Conservation (phyloP, 2,888 invertebrate genomes). For the Nephrotoma flavescens region DNA sequence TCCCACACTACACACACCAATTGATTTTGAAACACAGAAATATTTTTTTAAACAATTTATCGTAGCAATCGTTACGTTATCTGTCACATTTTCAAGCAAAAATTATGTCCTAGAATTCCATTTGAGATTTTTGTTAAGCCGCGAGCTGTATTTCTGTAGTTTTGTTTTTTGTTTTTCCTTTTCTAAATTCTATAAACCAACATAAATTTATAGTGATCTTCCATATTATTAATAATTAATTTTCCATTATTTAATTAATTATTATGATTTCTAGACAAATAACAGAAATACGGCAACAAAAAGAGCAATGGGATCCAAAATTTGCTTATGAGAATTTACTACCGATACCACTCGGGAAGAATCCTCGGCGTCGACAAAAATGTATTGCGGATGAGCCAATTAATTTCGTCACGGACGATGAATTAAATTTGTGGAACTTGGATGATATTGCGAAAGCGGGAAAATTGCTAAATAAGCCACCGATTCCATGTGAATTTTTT, state of each 20-base stretch:
- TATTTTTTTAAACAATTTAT: not conserved
- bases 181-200: not conserved
- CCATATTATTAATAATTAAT: not conserved
- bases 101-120: not conserved
- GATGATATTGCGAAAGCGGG: constrained; percentile 25
- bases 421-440: constrained; percentile 21
- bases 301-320: constrained; percentile 21
- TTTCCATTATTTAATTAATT: not conserved
- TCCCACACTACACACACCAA: not conserved
- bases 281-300: constrained; percentile 17
- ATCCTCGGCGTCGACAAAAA: constrained; percentile 14
- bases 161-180: not conserved
- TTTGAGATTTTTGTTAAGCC: not conserved
- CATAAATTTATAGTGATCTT: not conserved
- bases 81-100: not conserved
- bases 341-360: constrained; percentile 18
- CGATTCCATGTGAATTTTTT: constrained; percentile 19
- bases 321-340: constrained; percentile 19
- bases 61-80: not conserved
- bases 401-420: constrained; percentile 18
- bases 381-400: constrained; percentile 20
- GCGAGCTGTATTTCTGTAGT: not conserved
- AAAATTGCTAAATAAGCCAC: constrained; percentile 23
- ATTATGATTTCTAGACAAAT: constrained; percentile 13
- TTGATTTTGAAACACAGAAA: not conserved